phyloP scores from a whole-genome alignment of 2,797 vertebrate species.

The Octomys mimax region DNA sequence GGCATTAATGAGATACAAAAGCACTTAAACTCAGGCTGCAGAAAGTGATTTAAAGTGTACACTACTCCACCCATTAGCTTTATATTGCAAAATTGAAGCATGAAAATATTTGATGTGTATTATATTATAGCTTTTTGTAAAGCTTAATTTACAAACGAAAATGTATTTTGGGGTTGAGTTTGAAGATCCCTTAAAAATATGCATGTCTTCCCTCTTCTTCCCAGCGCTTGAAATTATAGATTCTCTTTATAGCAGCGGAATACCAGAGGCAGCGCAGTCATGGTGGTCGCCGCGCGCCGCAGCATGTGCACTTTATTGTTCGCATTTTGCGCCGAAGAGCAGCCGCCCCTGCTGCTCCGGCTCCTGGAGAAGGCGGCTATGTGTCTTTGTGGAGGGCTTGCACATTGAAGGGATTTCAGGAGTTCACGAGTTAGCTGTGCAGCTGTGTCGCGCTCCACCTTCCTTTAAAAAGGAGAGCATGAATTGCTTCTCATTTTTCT shows the following conservation, averaged over 20 bases:
- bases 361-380: neutral
- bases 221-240: neutral
- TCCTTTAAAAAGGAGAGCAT: neutral
- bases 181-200: neutral
- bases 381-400: neutral
- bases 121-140: neutral
- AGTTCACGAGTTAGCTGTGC: neutral
- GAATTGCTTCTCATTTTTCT: constrained; percentile 6
- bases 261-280: no score
- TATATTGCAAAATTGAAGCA: neutral
- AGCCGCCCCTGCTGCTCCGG: neutral
- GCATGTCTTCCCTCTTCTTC: neutral
- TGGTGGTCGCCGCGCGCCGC: neutral
- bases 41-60: neutral
- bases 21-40: neutral
- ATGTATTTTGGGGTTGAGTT: neutral
- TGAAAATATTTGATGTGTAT: neutral
- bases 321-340: neutral
- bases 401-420: constrained; percentile 36
- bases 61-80: neutral
- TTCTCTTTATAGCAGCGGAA: neutral
- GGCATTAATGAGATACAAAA: constrained; percentile 10
- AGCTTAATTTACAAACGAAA: neutral
- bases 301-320: neutral
- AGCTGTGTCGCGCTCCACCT: neutral